A percentile compares a stretch with the other conserved stretches of the same genome.
These are phyloP conservation scores for Macquaria australasica DNA, from an alignment of 2,113 vertebrate species.

Conservation along the genomic window DNA sequence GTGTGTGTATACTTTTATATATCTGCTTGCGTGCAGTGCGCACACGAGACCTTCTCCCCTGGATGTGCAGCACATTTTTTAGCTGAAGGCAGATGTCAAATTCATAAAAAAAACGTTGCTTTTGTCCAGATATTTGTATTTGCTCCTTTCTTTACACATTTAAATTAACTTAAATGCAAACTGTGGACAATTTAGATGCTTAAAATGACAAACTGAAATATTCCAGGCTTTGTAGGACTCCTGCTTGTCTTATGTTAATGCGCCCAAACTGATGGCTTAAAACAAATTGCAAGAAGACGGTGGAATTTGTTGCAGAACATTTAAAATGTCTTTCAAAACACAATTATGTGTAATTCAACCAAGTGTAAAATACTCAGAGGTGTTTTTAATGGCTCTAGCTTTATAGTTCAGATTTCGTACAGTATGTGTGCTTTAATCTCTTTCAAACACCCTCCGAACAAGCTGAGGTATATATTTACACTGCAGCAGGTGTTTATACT, in stretches of 20 bases:
- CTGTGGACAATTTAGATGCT: neutral
- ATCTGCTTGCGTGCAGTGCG: neutral
- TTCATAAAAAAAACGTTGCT: neutral
- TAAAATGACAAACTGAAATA: neutral
- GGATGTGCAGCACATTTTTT: neutral
- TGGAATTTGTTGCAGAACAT: neutral
- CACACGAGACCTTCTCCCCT: neutral
- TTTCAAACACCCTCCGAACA: neutral
- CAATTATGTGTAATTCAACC: slow-evolving; percentile 9
- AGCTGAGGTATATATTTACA: neutral
- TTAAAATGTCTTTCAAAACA: slow-evolving; percentile 2
- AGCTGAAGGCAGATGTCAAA: neutral
- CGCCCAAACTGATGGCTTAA: neutral
- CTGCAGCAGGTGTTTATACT: slow-evolving; percentile 18
- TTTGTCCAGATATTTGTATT: neutral
- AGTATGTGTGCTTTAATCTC: neutral
- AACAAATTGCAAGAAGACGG: neutral
- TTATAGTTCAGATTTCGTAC: slow-evolving; percentile 7
- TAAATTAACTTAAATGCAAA: neutral
- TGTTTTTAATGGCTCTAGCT: slow-evolving; percentile 13
- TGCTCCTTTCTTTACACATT: neutral
- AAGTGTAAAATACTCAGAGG: neutral
- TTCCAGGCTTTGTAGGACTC: neutral
- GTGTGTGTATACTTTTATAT: slow-evolving; percentile 4
- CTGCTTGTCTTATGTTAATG: neutral